Percentiles rank a stretch among this genome's conserved stretches.
These are phyloP conservation scores for Cosmia trapezina DNA, from an alignment of 2,888 invertebrate genomes.

Conservation along the genomic window DNA sequence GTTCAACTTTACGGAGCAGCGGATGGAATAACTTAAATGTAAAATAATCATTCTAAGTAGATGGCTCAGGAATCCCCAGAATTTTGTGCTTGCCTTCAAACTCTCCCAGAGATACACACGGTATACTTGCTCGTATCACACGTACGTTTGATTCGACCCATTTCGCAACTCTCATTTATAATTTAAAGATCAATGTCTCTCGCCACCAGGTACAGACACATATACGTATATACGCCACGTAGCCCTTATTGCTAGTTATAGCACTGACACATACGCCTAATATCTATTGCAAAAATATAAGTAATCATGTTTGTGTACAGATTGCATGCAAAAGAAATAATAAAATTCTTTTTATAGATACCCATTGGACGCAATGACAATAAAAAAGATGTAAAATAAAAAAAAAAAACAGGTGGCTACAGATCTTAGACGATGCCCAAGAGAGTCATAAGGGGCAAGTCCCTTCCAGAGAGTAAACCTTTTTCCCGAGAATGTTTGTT, in stretches of 20 bases:
- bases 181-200: constrained; percentile 73
- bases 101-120: constrained; percentile 45
- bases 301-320: neutral
- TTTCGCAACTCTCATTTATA: constrained; percentile 76
- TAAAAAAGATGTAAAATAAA: constrained; percentile 74
- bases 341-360: constrained; percentile 53
- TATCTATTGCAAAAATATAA: constrained; percentile 11
- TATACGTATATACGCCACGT: neutral
- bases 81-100: constrained; percentile 54
- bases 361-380: constrained; percentile 69
- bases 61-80: constrained; percentile 47
- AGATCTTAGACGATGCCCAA: constrained; percentile 74
- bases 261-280: constrained; percentile 2
- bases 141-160: constrained; percentile 70
- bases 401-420: constrained; percentile 76
- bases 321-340: constrained; percentile 33
- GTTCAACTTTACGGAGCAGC: constrained; percentile 13
- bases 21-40: constrained; percentile 27
- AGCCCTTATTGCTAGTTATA: constrained; percentile 39
- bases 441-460: constrained; percentile 76
- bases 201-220: constrained; percentile 50
- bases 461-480: constrained; percentile 75
- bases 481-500: constrained; percentile 68
- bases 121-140: constrained; percentile 50
- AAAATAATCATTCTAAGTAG: constrained; percentile 45